These are phyloP conservation scores for Vanessa cardui DNA, from an alignment of 2,888 invertebrate species.

Conservation along the genomic window DNA sequence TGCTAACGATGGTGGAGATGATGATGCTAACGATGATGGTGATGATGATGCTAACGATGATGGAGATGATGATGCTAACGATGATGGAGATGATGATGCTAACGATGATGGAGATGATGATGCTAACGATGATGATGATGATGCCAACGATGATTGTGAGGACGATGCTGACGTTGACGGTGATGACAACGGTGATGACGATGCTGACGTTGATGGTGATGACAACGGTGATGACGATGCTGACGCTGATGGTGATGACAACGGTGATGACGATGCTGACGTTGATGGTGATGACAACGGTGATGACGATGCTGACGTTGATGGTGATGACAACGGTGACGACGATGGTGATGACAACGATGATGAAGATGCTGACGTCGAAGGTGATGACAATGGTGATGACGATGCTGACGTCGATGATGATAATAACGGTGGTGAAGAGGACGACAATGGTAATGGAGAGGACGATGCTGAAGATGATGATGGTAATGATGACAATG, in stretches of 20 bases:
- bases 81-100: constrained; percentile 22
- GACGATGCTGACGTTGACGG: constrained; percentile 38
- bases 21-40: too few species aligned
- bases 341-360: too few species aligned
- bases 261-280: constrained; percentile 27
- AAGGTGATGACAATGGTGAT: constrained; percentile 34
- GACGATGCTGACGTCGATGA: constrained; percentile 29
- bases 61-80: constrained; percentile 35
- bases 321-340: constrained; percentile 9
- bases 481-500: constrained; percentile 30
- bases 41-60: constrained; percentile 1
- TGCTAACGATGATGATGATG: constrained; percentile 22
- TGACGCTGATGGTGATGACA: constrained; percentile 20
- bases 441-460: constrained; percentile 25
- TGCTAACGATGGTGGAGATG: constrained; percentile 17
- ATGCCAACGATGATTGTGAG: constrained; percentile 36
- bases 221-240: constrained; percentile 31
- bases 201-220: constrained; percentile 20
- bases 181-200: background rate
- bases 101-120: constrained; percentile 42
- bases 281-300: constrained; percentile 34
- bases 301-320: constrained; percentile 29
- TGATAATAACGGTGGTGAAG: constrained; percentile 39
- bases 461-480: constrained; percentile 40
- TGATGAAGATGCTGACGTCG: constrained; percentile 24